Percentiles rank a stretch among this genome's conserved stretches.
Conservation (phyloP, 2,113 vertebrate species). For the Echinops telfairi region DNA sequence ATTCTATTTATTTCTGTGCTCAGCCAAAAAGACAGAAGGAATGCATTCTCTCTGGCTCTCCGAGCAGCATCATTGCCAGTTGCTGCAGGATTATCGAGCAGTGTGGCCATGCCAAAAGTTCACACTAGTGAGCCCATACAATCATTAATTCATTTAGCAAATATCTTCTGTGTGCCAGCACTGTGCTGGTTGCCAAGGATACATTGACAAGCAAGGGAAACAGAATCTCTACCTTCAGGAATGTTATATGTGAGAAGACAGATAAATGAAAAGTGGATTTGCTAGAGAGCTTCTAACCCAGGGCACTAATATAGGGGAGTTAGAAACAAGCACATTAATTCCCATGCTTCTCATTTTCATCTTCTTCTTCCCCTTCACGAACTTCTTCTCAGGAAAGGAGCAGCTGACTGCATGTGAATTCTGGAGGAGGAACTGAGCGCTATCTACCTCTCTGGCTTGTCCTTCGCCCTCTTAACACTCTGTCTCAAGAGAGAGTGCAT, state of each 20-base stretch:
- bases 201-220: conserved; percentile 14
- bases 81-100: not conserved
- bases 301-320: not conserved
- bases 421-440: not conserved
- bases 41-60: not conserved
- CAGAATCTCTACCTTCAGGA: conserved; percentile 41
- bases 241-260: conserved; percentile 2
- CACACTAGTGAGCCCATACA: not conserved
- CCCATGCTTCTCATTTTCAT: not conserved
- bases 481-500: not conserved
- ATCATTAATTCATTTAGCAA: conserved; percentile 51
- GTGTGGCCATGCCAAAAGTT: conserved; percentile 2
- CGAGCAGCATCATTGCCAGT: not conserved
- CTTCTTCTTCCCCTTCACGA: not conserved
- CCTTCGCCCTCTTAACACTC: not conserved
- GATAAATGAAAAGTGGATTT: not conserved
- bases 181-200: conserved; percentile 1
- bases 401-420: not conserved
- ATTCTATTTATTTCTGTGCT: not conserved
- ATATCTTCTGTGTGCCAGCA: conserved; percentile 13
- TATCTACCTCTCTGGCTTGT: not conserved
- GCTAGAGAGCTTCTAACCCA: not conserved
- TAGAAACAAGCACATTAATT: not conserved
- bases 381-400: not conserved
- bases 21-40: not conserved